These are phyloP conservation scores for Erethizon dorsatum DNA, from an alignment of 2,797 vertebrate genomes.

Conservation along the genomic window DNA sequence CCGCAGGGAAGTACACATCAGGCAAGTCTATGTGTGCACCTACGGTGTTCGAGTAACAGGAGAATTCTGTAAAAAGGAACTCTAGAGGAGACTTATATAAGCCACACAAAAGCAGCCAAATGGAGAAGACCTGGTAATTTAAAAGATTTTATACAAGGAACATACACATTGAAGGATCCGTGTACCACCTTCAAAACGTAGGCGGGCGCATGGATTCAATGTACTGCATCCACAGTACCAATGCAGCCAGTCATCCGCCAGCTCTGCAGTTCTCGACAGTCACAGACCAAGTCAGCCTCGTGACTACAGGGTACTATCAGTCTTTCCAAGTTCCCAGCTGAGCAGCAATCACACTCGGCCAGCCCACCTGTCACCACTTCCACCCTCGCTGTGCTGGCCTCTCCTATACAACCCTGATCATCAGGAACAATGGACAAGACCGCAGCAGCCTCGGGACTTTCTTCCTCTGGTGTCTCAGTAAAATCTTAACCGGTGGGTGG, in stretches of 20 bases:
- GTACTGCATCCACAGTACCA: not conserved
- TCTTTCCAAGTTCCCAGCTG: not conserved
- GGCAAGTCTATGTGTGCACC: not conserved
- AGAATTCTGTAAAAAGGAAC: conserved; percentile 23
- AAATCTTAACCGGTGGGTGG: not conserved
- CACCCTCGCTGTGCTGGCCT: fast-evolving
- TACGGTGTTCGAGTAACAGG: conserved; percentile 44
- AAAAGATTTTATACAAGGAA: not conserved
- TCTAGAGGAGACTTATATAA: not conserved
- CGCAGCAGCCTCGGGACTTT: not conserved
- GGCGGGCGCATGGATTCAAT: not conserved
- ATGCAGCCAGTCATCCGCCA: not conserved
- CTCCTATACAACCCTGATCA: fast-evolving
- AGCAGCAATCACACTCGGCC: too few relatives aligned
- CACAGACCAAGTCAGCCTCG: not conserved
- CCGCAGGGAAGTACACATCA: not conserved
- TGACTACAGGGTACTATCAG: not conserved
- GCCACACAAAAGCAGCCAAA: not conserved
- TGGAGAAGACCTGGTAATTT: not conserved
- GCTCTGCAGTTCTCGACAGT: not conserved
- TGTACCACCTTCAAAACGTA: not conserved
- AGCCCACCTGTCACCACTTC: not conserved
- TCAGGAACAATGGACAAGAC: not conserved
- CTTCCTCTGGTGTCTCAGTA: not conserved
- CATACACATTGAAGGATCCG: not conserved